These are phyloP conservation scores for Drosophila mercatorum DNA, from an alignment of 2,888 invertebrate genomes.

Conservation along the genomic window DNA sequence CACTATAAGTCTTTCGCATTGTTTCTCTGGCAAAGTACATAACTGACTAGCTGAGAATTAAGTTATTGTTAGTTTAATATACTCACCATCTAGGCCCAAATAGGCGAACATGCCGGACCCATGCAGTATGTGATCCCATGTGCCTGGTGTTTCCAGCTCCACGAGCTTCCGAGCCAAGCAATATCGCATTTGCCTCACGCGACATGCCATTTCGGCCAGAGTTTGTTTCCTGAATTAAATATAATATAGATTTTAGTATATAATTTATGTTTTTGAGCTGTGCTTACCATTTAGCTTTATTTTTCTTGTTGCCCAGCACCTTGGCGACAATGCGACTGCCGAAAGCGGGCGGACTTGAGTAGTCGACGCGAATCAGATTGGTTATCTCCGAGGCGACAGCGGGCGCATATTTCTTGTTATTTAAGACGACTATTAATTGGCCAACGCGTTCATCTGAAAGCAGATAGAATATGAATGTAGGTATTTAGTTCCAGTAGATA, in stretches of 20 bases:
- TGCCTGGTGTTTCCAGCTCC: conserved; percentile 92
- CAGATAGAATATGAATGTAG: too few species aligned
- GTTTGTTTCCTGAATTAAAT: conserved; percentile 8
- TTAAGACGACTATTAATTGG: conserved; percentile 92
- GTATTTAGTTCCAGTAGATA: too few species aligned
- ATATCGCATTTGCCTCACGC: conserved; percentile 94
- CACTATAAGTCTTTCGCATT: conserved; percentile 19
- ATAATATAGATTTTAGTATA: too few species aligned
- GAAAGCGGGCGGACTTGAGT: conserved; percentile 98
- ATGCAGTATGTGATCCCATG: conserved; percentile 84
- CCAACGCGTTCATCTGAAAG: conserved; percentile 94
- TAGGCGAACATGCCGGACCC: conserved; percentile 40
- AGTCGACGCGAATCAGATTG: conserved; percentile 92
- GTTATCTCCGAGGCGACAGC: conserved; percentile 93
- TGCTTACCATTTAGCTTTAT: conserved; percentile 91
- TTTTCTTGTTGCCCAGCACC: conserved; percentile 89
- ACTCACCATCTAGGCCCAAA: conserved; percentile 28
- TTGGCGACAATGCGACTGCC: conserved; percentile 95
- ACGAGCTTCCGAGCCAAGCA: conserved; percentile 89
- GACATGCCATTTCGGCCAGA: conserved; percentile 88
- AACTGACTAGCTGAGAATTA: background rate
- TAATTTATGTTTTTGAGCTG: too few species aligned
- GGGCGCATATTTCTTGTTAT: conserved; percentile 86
- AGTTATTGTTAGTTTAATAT: too few species aligned
- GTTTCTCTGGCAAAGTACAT: conserved; percentile 15